Conservation (phyloP, 2,797 vertebrate species). For the Gymnocypris eckloni region DNA sequence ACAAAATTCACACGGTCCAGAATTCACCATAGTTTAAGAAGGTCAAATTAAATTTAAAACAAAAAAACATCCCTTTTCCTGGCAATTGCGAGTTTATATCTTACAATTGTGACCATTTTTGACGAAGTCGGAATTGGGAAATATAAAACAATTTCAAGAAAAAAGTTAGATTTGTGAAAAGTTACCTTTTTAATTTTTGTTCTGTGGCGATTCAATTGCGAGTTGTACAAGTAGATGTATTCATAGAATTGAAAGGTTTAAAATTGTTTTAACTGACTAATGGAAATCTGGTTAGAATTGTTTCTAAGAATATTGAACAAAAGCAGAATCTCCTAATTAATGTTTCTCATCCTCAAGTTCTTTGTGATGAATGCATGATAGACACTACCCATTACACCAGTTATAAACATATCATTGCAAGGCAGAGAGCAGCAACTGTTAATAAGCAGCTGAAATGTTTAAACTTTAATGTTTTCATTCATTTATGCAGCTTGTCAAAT, state of each 20-base stretch:
- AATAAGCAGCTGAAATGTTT: slow-evolving; percentile 5
- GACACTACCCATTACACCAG: neutral
- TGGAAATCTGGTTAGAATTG: neutral
- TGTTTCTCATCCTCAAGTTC: neutral
- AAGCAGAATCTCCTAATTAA: neutral
- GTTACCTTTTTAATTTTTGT: neutral
- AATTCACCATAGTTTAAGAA: neutral
- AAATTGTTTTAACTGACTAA: neutral
- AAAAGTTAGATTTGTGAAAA: neutral
- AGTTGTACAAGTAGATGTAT: neutral
- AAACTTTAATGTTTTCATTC: neutral
- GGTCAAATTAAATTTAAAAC: neutral
- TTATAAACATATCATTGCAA: neutral
- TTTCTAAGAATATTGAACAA: neutral
- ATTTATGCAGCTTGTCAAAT: slow-evolving; percentile 31
- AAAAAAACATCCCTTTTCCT: neutral
- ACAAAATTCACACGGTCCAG: neutral
- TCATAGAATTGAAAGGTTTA: too few species aligned
- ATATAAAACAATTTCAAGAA: neutral
- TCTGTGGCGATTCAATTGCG: neutral
- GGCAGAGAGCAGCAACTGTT: neutral
- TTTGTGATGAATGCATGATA: slow-evolving; percentile 9
- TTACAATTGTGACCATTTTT: neutral
- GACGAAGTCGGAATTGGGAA: too few species aligned
- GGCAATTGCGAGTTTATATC: neutral